phyloP scores from a whole-genome alignment of 1,140 invertebrate genomes.

The Drosophila dunni region DNA sequence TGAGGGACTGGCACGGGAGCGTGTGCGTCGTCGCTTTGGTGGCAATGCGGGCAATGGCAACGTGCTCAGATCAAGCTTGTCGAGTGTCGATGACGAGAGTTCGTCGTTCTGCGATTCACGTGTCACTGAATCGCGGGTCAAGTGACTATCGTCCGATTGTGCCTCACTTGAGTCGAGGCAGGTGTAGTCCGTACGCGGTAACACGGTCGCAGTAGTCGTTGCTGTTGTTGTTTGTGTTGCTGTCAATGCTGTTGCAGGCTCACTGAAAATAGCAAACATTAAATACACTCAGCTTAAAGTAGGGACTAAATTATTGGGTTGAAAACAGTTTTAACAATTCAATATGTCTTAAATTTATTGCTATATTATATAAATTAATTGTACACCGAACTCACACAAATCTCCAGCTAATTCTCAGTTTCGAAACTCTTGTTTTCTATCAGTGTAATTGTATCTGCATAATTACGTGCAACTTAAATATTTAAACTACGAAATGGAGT shows the following conservation, averaged over 20 bases:
- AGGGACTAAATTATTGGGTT: too few relatives aligned
- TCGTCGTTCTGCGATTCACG: constrained; percentile 82
- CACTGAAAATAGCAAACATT: constrained; percentile 16
- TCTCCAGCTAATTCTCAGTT: too few relatives aligned
- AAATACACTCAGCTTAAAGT: background rate
- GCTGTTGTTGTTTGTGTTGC: constrained; percentile 18
- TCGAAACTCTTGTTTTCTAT: too few relatives aligned
- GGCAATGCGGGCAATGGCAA: constrained; percentile 79
- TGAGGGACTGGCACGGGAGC: constrained; percentile 69
- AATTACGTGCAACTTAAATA: constrained; percentile 22
- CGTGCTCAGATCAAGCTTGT: constrained; percentile 80
- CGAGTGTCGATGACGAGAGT: constrained; percentile 74
- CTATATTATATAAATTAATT: too few relatives aligned
- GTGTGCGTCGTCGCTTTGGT: constrained; percentile 71
- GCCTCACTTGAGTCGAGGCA: constrained; percentile 81
- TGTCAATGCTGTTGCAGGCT: constrained; percentile 14
- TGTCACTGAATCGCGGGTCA: constrained; percentile 79
- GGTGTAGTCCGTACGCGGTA: constrained; percentile 61
- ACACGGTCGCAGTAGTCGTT: background rate
- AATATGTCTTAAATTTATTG: too few relatives aligned
- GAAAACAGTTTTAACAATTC: too few relatives aligned
- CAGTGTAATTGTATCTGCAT: background rate
- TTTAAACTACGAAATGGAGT: constrained; percentile 18
- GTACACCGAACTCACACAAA: too few relatives aligned
- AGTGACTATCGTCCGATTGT: constrained; percentile 79